Evolutionary conservation across 2,797 vertebrate species (phyloP).

Genomic region (Scleropages formosus): DNA sequence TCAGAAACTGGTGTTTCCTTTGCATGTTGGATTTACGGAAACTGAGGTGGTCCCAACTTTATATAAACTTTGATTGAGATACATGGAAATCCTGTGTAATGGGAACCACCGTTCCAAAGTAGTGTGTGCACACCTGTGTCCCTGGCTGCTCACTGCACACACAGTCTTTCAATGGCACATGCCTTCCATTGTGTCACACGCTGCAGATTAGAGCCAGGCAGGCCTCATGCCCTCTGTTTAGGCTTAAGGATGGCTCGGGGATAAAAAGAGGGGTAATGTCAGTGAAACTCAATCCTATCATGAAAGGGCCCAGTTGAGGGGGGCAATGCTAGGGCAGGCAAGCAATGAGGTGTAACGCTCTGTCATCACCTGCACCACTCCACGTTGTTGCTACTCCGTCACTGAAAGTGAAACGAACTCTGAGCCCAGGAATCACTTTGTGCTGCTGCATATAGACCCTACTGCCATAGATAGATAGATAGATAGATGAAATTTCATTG

Average conservation of each 20-base stretch:
- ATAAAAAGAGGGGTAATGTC: constrained; percentile 69
- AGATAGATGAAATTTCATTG: too few relatives aligned
- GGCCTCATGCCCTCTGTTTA: constrained; percentile 68
- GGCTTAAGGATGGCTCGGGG: constrained; percentile 64
- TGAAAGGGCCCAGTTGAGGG: constrained; percentile 73
- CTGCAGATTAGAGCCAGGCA: constrained; percentile 65
- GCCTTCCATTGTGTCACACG: constrained; percentile 50
- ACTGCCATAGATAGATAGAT: too few relatives aligned
- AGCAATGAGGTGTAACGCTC: constrained; percentile 65
- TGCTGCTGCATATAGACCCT: too few relatives aligned
- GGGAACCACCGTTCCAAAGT: neutral
- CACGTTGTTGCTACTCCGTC: neutral
- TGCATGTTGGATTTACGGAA: too few relatives aligned
- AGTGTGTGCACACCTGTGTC: neutral
- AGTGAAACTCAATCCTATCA: constrained; percentile 73
- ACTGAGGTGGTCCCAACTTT: too few relatives aligned
- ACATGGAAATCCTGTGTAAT: too few relatives aligned
- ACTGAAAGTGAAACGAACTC: too few relatives aligned
- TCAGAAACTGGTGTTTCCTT: constrained; percentile 8
- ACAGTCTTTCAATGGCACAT: constrained; percentile 38
- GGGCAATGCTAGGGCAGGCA: constrained; percentile 59
- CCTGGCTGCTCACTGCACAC: neutral
- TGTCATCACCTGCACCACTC: constrained; percentile 49
- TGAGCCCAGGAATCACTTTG: too few relatives aligned
- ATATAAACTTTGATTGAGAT: too few relatives aligned